Evolutionary conservation across 1,140 invertebrate genomes (phyloP).

Genomic region (Myzus persicae): DNA sequence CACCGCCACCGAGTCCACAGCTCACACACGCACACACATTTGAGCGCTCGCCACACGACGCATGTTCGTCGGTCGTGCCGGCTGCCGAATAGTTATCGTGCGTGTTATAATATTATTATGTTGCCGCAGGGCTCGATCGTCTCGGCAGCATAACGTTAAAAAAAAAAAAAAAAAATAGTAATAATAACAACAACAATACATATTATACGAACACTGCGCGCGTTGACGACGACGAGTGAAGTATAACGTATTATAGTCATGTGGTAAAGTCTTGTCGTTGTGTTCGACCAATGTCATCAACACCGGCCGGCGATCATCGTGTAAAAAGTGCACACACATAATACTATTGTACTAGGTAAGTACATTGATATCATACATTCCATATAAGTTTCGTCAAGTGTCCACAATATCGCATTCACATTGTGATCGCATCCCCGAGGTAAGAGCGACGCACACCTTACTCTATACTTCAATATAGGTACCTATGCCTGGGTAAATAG

Average conservation of each 20-base stretch:
- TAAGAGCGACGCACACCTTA: not conserved
- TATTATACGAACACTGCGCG: not conserved
- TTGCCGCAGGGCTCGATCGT: not conserved
- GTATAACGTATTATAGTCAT: too few relatives aligned
- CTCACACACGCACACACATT: too few relatives aligned
- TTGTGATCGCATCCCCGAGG: not conserved
- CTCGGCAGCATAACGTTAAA: not conserved
- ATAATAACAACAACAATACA: not conserved
- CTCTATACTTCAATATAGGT: not conserved
- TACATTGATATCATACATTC: not conserved
- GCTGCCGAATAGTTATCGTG: not conserved
- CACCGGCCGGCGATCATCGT: not conserved
- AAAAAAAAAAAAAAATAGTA: not conserved
- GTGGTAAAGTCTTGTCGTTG: not conserved
- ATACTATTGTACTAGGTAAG: not conserved
- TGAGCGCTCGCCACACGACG: not conserved
- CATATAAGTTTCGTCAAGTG: not conserved
- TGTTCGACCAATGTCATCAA: not conserved
- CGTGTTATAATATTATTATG: not conserved
- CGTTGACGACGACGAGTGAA: not conserved
- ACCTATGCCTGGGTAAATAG: too few relatives aligned
- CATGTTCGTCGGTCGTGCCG: not conserved
- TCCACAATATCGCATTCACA: not conserved
- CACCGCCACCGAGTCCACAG: not conserved
- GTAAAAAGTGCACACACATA: not conserved